These are phyloP conservation scores for Agonopterix alstromeriana DNA, from an alignment of 2,888 invertebrate species.

Conservation along the genomic window DNA sequence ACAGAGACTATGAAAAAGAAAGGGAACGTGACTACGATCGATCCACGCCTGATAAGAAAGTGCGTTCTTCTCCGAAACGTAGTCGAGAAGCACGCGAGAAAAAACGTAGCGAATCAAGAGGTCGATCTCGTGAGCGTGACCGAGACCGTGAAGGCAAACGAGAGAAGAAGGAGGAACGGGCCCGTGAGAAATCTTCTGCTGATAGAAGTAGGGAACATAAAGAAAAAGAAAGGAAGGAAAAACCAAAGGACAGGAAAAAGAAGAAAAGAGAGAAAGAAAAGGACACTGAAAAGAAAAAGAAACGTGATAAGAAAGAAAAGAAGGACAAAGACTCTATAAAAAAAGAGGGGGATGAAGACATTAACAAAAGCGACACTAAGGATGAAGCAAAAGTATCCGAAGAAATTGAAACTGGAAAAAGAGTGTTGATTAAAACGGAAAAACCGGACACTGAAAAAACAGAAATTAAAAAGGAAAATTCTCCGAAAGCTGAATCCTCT, in stretches of 20 bases:
- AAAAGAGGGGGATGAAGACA: constrained; percentile 41
- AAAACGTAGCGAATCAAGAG: constrained; percentile 64
- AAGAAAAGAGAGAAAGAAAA: constrained; percentile 58
- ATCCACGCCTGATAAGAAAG: constrained; percentile 57
- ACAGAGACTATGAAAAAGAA: constrained; percentile 56
- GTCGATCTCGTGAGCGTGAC: constrained; percentile 69
- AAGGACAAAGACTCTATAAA: constrained; percentile 63
- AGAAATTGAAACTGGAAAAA: constrained; percentile 23
- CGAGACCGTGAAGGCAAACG: constrained; percentile 73
- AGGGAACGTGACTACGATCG: constrained; percentile 59
- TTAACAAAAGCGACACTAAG: constrained; percentile 42
- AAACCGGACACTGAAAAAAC: constrained; percentile 26
- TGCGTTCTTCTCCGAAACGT: constrained; percentile 54
- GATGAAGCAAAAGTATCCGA: constrained; percentile 30
- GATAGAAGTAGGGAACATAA: constrained; percentile 73
- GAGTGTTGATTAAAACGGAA: constrained; percentile 21
- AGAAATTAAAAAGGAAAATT: constrained; percentile 18
- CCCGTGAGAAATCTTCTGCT: constrained; percentile 54
- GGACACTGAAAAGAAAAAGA: constrained; percentile 68
- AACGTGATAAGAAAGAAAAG: constrained; percentile 74
- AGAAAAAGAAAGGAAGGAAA: constrained; percentile 75
- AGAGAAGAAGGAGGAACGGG: constrained; percentile 71
- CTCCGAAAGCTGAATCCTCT: constrained; percentile 21
- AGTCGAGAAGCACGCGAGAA: constrained; percentile 54
- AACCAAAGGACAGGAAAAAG: constrained; percentile 57